A percentile compares a stretch with the other conserved stretches of the same genome.
phyloP scores from a whole-genome alignment of 2,888 invertebrate genomes.

The Bugulina stolonifera region DNA sequence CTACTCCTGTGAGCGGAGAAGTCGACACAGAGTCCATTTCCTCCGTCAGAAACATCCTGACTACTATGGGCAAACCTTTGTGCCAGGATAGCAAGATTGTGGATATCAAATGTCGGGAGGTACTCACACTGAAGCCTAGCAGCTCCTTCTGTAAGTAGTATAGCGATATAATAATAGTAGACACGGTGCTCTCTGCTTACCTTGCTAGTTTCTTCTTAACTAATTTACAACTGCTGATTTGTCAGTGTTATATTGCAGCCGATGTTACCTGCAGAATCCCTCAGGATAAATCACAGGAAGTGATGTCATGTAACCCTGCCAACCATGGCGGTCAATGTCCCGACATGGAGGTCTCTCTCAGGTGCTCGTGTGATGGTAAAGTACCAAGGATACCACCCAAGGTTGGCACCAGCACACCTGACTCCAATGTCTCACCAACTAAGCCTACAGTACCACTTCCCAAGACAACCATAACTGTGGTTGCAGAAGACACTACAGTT shows the following conservation, averaged over 20 bases:
- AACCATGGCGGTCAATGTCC: neutral
- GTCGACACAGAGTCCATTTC: neutral
- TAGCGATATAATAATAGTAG: no score
- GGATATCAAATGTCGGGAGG: conserved; percentile 37
- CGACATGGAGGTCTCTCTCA: neutral
- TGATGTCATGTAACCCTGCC: neutral
- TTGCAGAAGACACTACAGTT: neutral
- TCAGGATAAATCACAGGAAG: neutral
- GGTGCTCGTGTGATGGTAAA: neutral
- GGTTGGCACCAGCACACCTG: conserved; percentile 6
- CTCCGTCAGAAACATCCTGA: neutral
- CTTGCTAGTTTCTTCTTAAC: neutral
- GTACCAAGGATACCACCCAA: neutral
- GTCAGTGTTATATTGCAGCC: neutral
- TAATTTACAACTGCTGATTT: neutral
- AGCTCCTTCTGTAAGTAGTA: conserved; percentile 18
- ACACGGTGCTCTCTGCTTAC: no score
- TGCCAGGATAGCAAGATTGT: conserved; percentile 32
- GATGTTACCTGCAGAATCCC: neutral
- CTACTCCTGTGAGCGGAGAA: neutral
- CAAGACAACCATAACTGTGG: neutral
- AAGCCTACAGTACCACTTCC: neutral
- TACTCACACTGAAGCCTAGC: conserved; percentile 33
- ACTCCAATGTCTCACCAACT: neutral
- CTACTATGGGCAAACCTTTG: neutral